phyloP scores from a whole-genome alignment of 2,888 invertebrate genomes.

The Heliconius sara region DNA sequence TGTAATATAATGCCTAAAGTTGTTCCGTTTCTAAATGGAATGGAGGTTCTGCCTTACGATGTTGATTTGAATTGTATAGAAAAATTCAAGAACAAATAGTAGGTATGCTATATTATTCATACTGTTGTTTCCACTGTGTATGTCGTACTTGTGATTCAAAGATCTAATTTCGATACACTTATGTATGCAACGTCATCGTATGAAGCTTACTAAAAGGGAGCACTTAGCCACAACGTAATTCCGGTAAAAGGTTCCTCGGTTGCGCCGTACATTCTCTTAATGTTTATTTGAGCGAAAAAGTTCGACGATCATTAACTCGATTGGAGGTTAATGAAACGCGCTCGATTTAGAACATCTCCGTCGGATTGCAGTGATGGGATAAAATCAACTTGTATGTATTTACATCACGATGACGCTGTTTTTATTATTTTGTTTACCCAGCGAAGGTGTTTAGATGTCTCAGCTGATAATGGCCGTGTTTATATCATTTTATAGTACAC shows the following conservation, averaged over 20 bases:
- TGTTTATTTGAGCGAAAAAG: constrained; percentile 81
- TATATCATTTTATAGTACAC: constrained; percentile 14
- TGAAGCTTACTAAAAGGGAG: constrained; percentile 59
- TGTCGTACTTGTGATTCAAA: constrained; percentile 5
- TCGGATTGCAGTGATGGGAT: constrained; percentile 32
- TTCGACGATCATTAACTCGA: constrained; percentile 76
- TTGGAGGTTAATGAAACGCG: constrained; percentile 75
- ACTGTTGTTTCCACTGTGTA: background rate
- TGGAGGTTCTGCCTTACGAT: background rate
- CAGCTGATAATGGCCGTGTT: constrained; percentile 27
- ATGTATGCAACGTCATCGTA: constrained; percentile 45
- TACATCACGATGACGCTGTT: constrained; percentile 21
- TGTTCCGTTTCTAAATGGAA: constrained; percentile 8
- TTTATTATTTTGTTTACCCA: constrained; percentile 35
- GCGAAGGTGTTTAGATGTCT: constrained; percentile 27
- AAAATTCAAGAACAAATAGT: background rate
- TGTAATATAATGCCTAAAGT: constrained; percentile 32
- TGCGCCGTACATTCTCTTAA: constrained; percentile 71
- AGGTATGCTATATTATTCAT: background rate
- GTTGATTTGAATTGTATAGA: background rate
- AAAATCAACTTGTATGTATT: constrained; percentile 20
- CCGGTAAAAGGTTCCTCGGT: constrained; percentile 74
- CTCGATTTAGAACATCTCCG: constrained; percentile 65
- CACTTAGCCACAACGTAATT: constrained; percentile 76
- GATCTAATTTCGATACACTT: constrained; percentile 35